Conservation (phyloP, 2,888 invertebrate genomes). For the Entomobrya multifasciata region DNA sequence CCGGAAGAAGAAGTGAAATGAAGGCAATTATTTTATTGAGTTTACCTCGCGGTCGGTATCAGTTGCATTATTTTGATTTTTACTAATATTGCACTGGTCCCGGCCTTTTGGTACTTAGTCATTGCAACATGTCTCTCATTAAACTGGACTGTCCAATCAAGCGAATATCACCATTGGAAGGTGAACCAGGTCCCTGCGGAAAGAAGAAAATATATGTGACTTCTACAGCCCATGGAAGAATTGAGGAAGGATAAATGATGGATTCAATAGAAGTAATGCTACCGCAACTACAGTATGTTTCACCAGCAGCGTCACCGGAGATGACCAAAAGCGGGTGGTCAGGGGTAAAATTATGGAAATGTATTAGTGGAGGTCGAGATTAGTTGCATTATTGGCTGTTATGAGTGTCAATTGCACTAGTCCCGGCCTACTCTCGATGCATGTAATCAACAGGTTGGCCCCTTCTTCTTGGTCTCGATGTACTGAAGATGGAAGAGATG, state of each 20-base stretch:
- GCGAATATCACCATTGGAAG: too few relatives aligned
- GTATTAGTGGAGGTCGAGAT: conserved; percentile 78
- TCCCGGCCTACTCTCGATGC: conserved; percentile 79
- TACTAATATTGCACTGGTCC: conserved; percentile 80
- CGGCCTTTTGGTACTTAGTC: conserved; percentile 78
- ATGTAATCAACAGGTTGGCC: conserved; percentile 60
- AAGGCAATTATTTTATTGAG: conserved; percentile 17
- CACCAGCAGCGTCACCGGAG: too few relatives aligned
- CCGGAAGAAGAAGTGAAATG: neutral
- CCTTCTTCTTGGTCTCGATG: neutral
- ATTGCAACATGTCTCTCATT: conserved; percentile 11
- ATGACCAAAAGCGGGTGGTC: too few relatives aligned
- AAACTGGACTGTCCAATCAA: too few relatives aligned
- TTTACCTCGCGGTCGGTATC: conserved; percentile 75
- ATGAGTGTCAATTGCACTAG: conserved; percentile 79
- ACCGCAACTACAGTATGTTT: too few relatives aligned
- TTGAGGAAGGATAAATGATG: too few relatives aligned
- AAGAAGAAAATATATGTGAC: too few relatives aligned
- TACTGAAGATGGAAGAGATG: neutral
- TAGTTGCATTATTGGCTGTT: conserved; percentile 78
- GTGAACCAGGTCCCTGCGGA: too few relatives aligned
- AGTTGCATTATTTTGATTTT: conserved; percentile 77
- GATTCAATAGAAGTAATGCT: too few relatives aligned
- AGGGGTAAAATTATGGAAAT: too few relatives aligned
- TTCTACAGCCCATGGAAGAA: neutral